Conservation (phyloP, 2,888 invertebrate genomes). For the Lithophane socia region DNA sequence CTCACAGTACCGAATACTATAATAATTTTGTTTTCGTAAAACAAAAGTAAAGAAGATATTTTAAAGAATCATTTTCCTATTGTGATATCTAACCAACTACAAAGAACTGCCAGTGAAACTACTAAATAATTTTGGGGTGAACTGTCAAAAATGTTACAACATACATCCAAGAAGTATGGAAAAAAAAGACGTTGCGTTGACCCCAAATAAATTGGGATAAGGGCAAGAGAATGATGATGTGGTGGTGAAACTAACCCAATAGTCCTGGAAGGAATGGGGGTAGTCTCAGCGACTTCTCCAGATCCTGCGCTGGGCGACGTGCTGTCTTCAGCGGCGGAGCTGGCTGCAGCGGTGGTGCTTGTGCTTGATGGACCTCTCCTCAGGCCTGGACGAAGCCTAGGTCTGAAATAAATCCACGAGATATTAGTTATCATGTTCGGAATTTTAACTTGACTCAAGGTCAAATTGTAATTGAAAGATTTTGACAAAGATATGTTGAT, state of each 20-base stretch:
- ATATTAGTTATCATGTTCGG: not conserved
- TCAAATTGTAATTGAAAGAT: not conserved
- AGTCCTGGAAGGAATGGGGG: constrained; percentile 79
- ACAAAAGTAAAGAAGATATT: not conserved
- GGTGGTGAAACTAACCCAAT: constrained; percentile 75
- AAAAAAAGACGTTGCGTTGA: too few relatives aligned
- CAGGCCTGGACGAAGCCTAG: constrained; percentile 87
- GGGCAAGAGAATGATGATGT: not conserved
- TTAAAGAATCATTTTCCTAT: not conserved
- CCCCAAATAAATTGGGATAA: not conserved
- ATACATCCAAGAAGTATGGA: too few relatives aligned
- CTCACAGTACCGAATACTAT: not conserved
- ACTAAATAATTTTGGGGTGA: too few relatives aligned
- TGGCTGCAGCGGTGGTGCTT: constrained; percentile 76
- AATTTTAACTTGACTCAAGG: not conserved
- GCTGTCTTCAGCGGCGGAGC: constrained; percentile 75
- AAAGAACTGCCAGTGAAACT: not conserved
- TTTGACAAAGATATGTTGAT: not conserved
- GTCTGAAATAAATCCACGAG: constrained; percentile 68
- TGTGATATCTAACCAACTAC: too few relatives aligned
- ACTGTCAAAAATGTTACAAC: too few relatives aligned
- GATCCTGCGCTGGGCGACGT: constrained; percentile 76
- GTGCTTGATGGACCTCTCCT: constrained; percentile 77
- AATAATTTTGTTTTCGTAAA: not conserved
- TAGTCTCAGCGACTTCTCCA: constrained; percentile 83